Percentiles rank a stretch among this genome's conserved stretches.
phyloP scores from a whole-genome alignment of 1,140 invertebrate species.

The Asbolus verrucosus region DNA sequence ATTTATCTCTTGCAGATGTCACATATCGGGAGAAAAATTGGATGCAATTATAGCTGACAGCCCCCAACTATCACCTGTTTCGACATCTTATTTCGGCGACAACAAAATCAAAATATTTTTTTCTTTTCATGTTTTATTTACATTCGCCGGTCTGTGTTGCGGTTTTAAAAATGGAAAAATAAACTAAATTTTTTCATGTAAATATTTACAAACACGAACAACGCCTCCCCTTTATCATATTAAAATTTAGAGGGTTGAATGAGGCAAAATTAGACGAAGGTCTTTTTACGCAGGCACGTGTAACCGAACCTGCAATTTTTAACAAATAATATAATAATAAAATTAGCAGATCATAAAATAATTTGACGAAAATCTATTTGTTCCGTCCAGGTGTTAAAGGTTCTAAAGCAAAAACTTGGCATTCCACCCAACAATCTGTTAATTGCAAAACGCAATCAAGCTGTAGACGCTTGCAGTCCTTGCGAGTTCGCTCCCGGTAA shows the following conservation, averaged over 20 bases:
- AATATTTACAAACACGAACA: constrained; percentile 1
- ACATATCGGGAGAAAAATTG: not conserved
- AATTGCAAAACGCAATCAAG: not conserved
- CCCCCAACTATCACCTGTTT: not conserved
- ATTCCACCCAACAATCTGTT: no score
- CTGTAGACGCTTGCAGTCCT: not conserved
- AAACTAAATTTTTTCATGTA: not conserved
- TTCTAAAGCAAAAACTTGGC: no score
- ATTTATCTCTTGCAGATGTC: no score
- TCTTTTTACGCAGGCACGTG: no score
- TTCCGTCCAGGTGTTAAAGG: no score
- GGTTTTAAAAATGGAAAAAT: constrained; percentile 9
- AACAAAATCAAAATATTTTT: not conserved
- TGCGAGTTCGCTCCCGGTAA: constrained; percentile 23
- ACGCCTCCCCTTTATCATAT: not conserved
- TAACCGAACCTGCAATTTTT: not conserved
- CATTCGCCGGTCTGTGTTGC: not conserved
- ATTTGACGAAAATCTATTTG: no score
- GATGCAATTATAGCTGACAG: not conserved
- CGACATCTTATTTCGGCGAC: not conserved
- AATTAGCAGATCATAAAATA: no score
- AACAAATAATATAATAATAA: not conserved
- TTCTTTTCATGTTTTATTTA: not conserved
- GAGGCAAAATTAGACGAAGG: no score
- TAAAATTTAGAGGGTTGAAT: not conserved